Base-by-base conservation (phyloP, 2,113 vertebrate genomes). In the Mellivora capensis region DNA sequence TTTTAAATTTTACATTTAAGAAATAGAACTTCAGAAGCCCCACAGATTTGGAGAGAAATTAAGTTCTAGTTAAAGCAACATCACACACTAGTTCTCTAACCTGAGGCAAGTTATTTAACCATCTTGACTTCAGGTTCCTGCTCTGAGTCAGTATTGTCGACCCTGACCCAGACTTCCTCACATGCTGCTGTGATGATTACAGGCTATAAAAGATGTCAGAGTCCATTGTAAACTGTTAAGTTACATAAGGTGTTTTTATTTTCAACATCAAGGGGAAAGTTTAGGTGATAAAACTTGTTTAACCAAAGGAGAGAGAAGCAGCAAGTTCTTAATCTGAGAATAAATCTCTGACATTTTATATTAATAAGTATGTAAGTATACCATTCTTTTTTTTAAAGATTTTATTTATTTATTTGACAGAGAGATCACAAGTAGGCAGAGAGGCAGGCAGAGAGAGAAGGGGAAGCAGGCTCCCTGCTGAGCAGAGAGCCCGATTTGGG, bases 241-340 rank as follows among this genome's bases (percentile, higher is more conserved):
- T 81, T 81, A 61, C 37, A 44, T 76, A 90, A 39, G 12, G 23
- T 47, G 47, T 34, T 97, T 94, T 97, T 85, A 92, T 93, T 96
- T 97, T 82, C 62, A 82, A 91, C 34, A 57, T 49, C 47, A 90
- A 83, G 69, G 79, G 59, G 4, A 84, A 96, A 92, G 44, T 93
- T 97, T 54, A 62, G 29, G 18, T n/a, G 89, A 87, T 87, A 39
- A 86, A 92, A 86, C 39, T 12, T 72, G 37, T 54, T 84, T 84
- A 86, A 72, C 20, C 39, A 86, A 74, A 84, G 57, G 72, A 87
- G 34, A 90, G 11, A 72, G 49, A 86, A 79, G 6, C 9, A 77
- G 7, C 9, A 77, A n/a, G 37, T 81, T 79, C 17, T 91, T 86
- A 89, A 59, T 72, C 91, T 89, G 20, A 2, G 11, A 62, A 47